A percentile compares a stretch with the other conserved stretches of the same genome.
Evolutionary conservation across 1,140 invertebrate species (phyloP).

Genomic region (Choristoneura fumiferana): DNA sequence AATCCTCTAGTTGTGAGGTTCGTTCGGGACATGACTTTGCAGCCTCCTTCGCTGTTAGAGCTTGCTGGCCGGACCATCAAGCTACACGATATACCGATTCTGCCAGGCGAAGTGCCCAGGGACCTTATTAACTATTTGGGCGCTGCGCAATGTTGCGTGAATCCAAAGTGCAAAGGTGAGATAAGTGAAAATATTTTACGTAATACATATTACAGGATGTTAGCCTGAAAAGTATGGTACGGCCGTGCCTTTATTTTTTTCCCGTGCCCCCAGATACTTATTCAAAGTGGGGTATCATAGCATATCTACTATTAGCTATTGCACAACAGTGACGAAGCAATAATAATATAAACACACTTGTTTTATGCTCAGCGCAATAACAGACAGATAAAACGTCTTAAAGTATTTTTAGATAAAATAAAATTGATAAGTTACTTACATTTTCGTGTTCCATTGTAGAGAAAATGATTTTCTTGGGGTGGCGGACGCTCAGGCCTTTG

Average conservation of each 20-base stretch:
- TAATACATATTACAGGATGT: too few relatives aligned
- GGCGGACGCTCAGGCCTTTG: neutral
- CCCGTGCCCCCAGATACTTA: too few relatives aligned
- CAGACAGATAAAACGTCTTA: neutral
- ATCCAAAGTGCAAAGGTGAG: conserved; percentile 96
- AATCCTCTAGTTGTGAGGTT: conserved; percentile 98
- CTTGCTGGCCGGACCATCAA: conserved; percentile 93
- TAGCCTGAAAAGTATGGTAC: too few relatives aligned
- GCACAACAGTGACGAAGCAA: too few relatives aligned
- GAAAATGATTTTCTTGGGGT: too few relatives aligned
- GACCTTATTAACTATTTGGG: conserved; percentile 89
- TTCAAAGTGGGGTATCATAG: too few relatives aligned
- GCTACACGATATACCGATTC: conserved; percentile 85
- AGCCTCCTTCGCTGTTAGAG: conserved; percentile 93
- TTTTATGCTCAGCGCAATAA: neutral
- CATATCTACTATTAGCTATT: too few relatives aligned
- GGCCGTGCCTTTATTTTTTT: too few relatives aligned
- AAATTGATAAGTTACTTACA: neutral
- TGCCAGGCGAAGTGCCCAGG: conserved; percentile 76
- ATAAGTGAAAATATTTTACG: neutral
- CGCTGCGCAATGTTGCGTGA: conserved; percentile 95
- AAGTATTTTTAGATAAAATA: too few relatives aligned
- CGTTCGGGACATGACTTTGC: conserved; percentile 92
- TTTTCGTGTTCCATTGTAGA: too few relatives aligned
- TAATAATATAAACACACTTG: neutral